Evolutionary conservation across 2,113 vertebrate genomes (phyloP).

Genomic region (Procavia capensis): DNA sequence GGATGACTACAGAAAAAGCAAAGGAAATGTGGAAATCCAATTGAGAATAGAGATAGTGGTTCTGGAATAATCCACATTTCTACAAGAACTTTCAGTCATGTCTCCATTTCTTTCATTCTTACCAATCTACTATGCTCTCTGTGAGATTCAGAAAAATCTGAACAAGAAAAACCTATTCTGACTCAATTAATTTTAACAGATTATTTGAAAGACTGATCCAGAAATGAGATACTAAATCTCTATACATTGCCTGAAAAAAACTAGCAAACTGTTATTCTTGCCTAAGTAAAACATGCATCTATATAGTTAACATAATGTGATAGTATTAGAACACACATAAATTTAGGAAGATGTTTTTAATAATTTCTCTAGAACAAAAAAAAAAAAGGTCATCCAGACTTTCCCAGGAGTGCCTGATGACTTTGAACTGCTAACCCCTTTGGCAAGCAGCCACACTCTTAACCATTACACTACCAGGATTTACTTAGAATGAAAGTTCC

Average conservation of each 20-base stretch:
- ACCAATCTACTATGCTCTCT: not conserved
- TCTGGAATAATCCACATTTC: not conserved
- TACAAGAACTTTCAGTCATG: not conserved
- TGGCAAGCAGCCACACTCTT: no score
- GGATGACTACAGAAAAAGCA: not conserved
- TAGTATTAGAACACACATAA: slow-evolving; percentile 62
- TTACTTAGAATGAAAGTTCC: slow-evolving; percentile 74
- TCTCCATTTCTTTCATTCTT: not conserved
- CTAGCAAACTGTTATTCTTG: not conserved
- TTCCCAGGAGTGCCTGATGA: no score
- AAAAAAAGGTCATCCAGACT: no score
- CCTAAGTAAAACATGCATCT: not conserved
- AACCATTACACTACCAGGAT: no score
- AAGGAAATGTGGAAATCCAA: not conserved
- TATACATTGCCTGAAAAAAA: not conserved
- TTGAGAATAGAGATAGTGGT: not conserved
- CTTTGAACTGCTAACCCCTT: no score
- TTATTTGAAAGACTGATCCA: not conserved
- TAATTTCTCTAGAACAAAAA: slow-evolving; percentile 74
- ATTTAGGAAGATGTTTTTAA: slow-evolving; percentile 61
- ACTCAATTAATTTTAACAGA: not conserved
- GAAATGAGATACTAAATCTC: not conserved
- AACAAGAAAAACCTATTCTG: not conserved
- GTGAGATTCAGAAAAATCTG: not conserved
- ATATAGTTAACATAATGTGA: not conserved